Evolutionary conservation across 1,140 invertebrate genomes (phyloP).

Genomic region (Solenopsis invicta): DNA sequence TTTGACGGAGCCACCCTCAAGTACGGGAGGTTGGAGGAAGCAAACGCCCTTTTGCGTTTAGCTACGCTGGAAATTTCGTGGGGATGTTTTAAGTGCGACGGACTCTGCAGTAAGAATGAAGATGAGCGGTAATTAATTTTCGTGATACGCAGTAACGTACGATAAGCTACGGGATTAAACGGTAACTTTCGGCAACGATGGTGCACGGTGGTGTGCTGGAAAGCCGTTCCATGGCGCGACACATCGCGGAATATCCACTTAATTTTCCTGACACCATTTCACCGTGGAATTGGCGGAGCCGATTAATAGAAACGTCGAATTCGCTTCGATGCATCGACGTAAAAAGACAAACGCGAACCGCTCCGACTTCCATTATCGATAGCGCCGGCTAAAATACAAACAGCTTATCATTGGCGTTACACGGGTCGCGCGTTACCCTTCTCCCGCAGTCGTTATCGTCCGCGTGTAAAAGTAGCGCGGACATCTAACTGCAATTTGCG

Average conservation of each 20-base stretch:
- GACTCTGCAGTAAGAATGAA: background rate
- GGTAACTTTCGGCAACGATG: background rate
- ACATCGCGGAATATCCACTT: constrained; percentile 12
- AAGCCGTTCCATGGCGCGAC: background rate
- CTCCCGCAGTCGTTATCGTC: constrained; percentile 5
- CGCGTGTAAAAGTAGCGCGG: constrained; percentile 62
- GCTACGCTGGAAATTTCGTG: constrained; percentile 43
- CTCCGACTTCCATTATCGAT: constrained; percentile 62
- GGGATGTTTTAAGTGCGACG: constrained; percentile 8
- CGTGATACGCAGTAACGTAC: background rate
- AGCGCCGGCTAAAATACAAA: constrained; percentile 56
- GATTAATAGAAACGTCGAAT: constrained; percentile 57
- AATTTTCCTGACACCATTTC: constrained; percentile 49
- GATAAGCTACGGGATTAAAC: background rate
- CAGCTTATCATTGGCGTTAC: constrained; percentile 56
- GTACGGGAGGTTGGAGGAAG: background rate
- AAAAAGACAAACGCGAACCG: constrained; percentile 44
- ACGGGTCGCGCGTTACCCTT: constrained; percentile 34
- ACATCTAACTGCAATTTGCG: constrained; percentile 63
- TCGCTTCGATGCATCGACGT: constrained; percentile 31
- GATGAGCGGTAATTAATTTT: constrained; percentile 30
- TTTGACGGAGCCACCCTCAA: constrained; percentile 50
- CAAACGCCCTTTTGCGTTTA: constrained; percentile 37
- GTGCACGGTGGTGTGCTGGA: background rate
- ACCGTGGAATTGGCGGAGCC: constrained; percentile 62